These are phyloP conservation scores for Otis tarda DNA, from an alignment of 2,113 vertebrate genomes.

Conservation along the genomic window DNA sequence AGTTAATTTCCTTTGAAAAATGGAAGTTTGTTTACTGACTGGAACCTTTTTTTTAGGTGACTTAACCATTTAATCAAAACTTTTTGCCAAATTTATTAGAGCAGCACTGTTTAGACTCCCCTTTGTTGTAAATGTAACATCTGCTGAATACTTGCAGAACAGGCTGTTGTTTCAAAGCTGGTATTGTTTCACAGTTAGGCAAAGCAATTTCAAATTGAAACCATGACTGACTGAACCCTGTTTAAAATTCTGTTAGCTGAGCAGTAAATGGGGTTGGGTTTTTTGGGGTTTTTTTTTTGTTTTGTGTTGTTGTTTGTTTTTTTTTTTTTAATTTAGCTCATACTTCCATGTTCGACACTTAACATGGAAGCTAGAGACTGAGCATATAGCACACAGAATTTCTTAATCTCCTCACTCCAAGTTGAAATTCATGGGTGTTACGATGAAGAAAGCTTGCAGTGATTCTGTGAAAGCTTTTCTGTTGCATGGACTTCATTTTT, in stretches of 20 bases:
- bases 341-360: neutral
- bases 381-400: neutral
- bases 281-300: neutral
- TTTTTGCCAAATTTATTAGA: neutral
- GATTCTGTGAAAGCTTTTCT: neutral
- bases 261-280: neutral
- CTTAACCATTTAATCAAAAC: neutral
- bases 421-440: neutral
- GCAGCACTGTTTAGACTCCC: neutral
- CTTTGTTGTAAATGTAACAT: neutral
- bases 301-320: neutral
- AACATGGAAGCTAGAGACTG: neutral
- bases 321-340: neutral
- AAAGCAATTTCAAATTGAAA: neutral
- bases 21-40: neutral
- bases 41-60: neutral
- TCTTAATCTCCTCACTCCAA: neutral
- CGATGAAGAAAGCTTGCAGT: neutral
- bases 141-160: neutral
- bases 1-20: slow-evolving; percentile 2
- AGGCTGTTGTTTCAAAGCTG: neutral
- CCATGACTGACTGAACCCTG: neutral
- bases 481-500: neutral
- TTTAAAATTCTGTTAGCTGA: neutral
- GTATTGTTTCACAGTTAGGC: neutral